Conservation (phyloP, 2,113 vertebrate genomes). For the Ariopsis seemanni region DNA sequence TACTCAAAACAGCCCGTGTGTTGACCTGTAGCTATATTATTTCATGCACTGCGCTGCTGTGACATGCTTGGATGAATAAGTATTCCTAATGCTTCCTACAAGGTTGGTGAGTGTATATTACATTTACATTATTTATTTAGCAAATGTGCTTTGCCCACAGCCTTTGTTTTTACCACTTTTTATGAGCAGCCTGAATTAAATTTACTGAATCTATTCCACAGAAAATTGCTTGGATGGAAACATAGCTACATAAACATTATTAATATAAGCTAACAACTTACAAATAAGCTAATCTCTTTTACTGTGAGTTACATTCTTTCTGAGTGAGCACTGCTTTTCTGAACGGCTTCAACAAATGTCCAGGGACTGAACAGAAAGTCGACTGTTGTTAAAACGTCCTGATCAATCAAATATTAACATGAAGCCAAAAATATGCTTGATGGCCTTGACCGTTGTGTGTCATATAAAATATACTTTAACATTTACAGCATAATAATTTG, state of each 20-base stretch:
- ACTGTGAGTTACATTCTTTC: not conserved
- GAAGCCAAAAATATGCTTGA: not conserved
- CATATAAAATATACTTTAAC: constrained; percentile 65
- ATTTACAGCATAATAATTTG: constrained; percentile 62
- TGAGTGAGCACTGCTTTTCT: not conserved
- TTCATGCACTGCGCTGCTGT: not conserved
- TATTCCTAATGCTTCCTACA: not conserved
- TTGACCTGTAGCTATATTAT: not conserved
- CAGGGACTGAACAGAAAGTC: not conserved
- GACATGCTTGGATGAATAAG: not conserved
- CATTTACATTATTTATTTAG: not conserved
- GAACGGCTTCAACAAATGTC: not conserved
- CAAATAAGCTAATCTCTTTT: not conserved
- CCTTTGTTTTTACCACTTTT: not conserved
- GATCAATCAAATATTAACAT: not conserved
- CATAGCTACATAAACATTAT: not conserved
- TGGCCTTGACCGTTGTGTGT: constrained; percentile 31
- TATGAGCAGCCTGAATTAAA: not conserved
- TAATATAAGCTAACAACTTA: not conserved
- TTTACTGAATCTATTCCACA: not conserved
- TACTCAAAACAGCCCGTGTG: not conserved
- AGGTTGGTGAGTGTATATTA: not conserved
- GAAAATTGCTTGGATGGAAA: not conserved
- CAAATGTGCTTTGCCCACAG: not conserved
- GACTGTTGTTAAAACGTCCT: not conserved